Percentiles rank a stretch among this genome's conserved stretches.
Conservation (phyloP, 2,888 invertebrate species). For the Aphodius granarius region DNA sequence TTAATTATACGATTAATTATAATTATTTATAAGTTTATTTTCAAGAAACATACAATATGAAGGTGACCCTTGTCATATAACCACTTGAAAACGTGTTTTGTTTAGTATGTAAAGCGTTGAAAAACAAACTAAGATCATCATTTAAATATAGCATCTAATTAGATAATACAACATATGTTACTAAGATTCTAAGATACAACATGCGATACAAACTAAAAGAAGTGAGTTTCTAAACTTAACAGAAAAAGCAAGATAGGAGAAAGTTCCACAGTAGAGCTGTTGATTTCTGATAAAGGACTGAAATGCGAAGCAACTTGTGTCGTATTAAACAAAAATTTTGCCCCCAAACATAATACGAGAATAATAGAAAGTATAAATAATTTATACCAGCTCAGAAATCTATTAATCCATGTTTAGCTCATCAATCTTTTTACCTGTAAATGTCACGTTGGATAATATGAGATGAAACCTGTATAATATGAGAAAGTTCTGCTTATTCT, state of each 20-base stretch:
- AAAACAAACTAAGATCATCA: neutral
- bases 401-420: neutral
- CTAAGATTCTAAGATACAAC: too few species aligned
- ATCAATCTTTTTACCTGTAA: neutral
- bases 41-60: too few species aligned
- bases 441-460: neutral
- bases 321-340: neutral
- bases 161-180: neutral
- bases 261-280: neutral
- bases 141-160: neutral
- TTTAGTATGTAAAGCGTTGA: neutral
- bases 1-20: too few species aligned
- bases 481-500: neutral
- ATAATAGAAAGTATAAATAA: too few species aligned
- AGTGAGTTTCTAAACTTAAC: neutral
- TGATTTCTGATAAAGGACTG: neutral
- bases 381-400: too few species aligned
- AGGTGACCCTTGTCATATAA: neutral
- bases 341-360: too few species aligned
- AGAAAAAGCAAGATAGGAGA: neutral
- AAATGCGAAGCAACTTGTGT: neutral
- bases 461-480: neutral
- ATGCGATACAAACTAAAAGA: too few species aligned
- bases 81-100: neutral
- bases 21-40: too few species aligned